phyloP scores from a whole-genome alignment of 2,888 invertebrate genomes.

The Platynereis dumerilii region DNA sequence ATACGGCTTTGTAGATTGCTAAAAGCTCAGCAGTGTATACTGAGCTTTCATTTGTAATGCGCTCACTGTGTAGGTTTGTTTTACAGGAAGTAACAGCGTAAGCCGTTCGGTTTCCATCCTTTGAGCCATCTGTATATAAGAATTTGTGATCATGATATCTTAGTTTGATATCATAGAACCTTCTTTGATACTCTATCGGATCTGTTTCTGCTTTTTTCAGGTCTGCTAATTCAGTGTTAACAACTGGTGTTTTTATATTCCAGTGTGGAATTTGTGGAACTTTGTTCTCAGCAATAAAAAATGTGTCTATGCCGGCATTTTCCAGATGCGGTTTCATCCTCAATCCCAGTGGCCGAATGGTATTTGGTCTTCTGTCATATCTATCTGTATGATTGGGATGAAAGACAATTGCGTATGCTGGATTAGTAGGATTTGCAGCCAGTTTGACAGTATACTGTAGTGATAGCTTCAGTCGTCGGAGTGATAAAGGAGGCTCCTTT shows the following conservation, averaged over 20 bases:
- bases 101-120: constrained; percentile 17
- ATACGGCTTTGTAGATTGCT: background rate
- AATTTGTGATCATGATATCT: background rate
- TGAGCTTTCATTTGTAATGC: no score
- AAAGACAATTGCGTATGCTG: background rate
- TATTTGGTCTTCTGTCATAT: background rate
- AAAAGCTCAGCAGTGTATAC: background rate
- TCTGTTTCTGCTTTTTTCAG: constrained; percentile 18
- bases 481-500: background rate
- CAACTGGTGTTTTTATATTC: background rate
- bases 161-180: constrained; percentile 11
- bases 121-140: constrained; percentile 29
- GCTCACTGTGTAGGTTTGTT: no score
- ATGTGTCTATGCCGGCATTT: background rate
- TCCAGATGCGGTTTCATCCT: background rate
- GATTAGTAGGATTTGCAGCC: constrained; percentile 1
- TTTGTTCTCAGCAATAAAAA: background rate
- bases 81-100: constrained; percentile 8
- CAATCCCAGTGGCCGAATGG: background rate
- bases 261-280: background rate
- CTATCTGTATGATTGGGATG: background rate
- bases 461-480: constrained; percentile 1
- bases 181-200: constrained; percentile 8
- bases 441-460: background rate
- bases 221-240: constrained; percentile 1